phyloP scores from a whole-genome alignment of 2,113 vertebrate genomes.

The Choloepus hoffmanni region DNA sequence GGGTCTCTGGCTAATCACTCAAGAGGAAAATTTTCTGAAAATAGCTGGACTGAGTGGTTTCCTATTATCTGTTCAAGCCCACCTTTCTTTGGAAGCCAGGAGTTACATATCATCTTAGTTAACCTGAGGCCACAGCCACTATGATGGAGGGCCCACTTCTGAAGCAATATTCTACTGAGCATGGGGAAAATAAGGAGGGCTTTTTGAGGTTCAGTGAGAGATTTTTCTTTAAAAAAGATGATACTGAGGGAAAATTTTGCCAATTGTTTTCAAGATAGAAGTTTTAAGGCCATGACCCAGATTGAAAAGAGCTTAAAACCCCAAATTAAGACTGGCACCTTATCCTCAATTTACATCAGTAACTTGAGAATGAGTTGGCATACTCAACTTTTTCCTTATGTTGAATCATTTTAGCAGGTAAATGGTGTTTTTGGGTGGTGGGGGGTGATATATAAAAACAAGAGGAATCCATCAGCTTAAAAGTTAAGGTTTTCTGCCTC shows the following conservation, averaged over 20 bases:
- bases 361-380: not conserved
- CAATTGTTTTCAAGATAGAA: slow-evolving; percentile 47
- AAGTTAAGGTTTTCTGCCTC: not conserved
- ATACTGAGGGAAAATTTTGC: not conserved
- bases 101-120: not conserved
- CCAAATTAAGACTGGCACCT: slow-evolving; percentile 8
- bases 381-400: not conserved
- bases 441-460: not conserved
- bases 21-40: not conserved
- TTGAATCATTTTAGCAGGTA: slow-evolving; percentile 41
- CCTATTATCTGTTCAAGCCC: not conserved
- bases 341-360: slow-evolving; percentile 13
- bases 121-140: not conserved
- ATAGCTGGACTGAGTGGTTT: not conserved
- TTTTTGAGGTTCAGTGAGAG: not conserved
- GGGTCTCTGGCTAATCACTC: not conserved
- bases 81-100: not conserved
- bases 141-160: not conserved
- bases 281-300: not conserved
- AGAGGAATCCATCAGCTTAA: not conserved
- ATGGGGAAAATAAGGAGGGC: not conserved
- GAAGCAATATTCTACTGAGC: not conserved
- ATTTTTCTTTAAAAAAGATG: not conserved
- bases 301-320: slow-evolving; percentile 21
- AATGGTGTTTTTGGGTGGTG: not conserved